A percentile compares a stretch with the other conserved stretches of the same genome.
These are phyloP conservation scores for Drosophila kambysellisi DNA, from an alignment of 2,888 invertebrate genomes.

Conservation along the genomic window DNA sequence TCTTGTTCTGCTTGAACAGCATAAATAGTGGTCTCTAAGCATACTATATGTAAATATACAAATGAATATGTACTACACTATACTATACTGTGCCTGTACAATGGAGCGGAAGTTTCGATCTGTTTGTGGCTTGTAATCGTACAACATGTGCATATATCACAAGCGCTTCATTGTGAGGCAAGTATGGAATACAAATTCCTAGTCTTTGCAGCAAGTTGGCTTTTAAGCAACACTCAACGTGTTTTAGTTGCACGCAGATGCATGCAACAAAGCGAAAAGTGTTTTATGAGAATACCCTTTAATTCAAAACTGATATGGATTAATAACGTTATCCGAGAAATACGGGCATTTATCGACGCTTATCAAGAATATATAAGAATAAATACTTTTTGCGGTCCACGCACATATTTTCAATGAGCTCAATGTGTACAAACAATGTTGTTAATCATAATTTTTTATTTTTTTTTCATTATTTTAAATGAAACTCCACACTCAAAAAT, in stretches of 20 bases:
- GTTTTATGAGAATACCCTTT: background rate
- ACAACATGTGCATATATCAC: conserved; percentile 12
- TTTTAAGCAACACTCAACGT: background rate
- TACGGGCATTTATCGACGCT: background rate
- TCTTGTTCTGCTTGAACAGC: conserved; percentile 55
- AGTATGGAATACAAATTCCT: background rate
- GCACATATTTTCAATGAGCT: background rate
- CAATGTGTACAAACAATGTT: background rate
- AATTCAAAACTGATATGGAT: background rate
- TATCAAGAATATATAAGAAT: background rate
- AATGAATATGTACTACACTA: background rate
- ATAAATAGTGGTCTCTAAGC: conserved; percentile 26
- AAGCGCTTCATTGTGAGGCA: conserved; percentile 4
- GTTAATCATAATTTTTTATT: background rate
- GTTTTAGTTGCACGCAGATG: background rate
- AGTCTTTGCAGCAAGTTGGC: background rate
- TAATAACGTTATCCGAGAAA: background rate
- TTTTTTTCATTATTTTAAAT: background rate
- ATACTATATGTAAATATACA: background rate
- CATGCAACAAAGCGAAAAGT: background rate
- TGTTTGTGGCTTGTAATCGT: conserved; percentile 11
- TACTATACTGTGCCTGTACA: conserved; percentile 6
- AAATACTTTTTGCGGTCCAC: background rate
- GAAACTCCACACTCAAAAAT: background rate
- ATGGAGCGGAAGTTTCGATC: conserved; percentile 46